These are phyloP conservation scores for Tichodroma muraria DNA, from an alignment of 2,113 vertebrate species.

Conservation along the genomic window DNA sequence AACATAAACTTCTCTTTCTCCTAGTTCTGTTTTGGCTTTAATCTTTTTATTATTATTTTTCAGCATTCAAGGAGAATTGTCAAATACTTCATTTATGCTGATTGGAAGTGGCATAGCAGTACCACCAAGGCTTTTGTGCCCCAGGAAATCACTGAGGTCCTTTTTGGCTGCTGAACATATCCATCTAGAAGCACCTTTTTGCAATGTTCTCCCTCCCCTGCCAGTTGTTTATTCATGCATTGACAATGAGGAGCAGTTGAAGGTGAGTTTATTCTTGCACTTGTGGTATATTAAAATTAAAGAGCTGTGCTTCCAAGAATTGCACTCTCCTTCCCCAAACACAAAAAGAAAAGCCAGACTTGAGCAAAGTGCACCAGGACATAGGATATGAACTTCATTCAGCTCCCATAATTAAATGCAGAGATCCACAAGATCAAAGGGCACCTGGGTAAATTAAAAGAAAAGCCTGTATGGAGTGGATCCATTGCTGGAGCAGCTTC, in stretches of 20 bases:
- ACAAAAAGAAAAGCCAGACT: neutral
- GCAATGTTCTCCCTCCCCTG: neutral
- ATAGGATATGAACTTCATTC: neutral
- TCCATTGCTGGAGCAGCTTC: neutral
- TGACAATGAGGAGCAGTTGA: neutral
- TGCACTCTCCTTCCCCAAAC: neutral
- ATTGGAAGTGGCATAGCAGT: neutral
- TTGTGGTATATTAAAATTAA: constrained; percentile 12
- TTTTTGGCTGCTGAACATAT: neutral
- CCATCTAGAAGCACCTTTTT: neutral
- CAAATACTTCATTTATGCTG: neutral
- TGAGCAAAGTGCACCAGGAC: neutral
- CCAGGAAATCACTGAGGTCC: neutral
- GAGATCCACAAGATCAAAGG: neutral
- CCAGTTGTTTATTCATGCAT: constrained; percentile 18
- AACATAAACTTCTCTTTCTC: neutral
- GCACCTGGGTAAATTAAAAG: neutral
- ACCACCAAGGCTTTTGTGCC: neutral
- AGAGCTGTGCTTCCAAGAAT: constrained; percentile 20
- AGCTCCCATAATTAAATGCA: neutral
- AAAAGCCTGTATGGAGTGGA: neutral
- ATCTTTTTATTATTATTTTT: neutral
- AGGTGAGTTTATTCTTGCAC: constrained; percentile 13
- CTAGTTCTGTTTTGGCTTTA: neutral
- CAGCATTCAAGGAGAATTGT: neutral